A percentile compares a stretch with the other conserved stretches of the same genome.
Evolutionary conservation across 2,888 invertebrate species (phyloP).

Genomic region (Lucinisca nassula): DNA sequence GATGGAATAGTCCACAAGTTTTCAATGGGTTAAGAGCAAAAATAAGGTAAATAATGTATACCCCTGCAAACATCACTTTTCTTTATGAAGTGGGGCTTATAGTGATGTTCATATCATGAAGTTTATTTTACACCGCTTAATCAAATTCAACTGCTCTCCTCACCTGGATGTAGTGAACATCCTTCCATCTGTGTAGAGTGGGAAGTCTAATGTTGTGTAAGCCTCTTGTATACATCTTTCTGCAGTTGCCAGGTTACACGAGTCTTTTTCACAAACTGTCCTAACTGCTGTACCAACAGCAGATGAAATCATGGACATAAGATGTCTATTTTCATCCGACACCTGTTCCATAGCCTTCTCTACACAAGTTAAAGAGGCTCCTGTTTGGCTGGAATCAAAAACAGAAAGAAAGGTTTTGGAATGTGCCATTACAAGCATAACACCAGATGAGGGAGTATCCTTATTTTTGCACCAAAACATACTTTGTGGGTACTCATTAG

Average conservation of each 20-base stretch:
- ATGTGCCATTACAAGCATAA: too few species aligned
- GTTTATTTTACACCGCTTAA: too few species aligned
- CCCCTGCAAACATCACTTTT: too few species aligned
- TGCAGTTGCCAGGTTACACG: constrained; percentile 60
- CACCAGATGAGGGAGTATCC: too few species aligned
- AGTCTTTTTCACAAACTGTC: constrained; percentile 35
- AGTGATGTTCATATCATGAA: too few species aligned
- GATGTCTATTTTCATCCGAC: constrained; percentile 27
- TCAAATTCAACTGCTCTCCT: too few species aligned
- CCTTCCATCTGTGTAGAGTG: constrained; percentile 44
- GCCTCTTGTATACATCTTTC: constrained; percentile 55
- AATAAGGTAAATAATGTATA: too few species aligned
- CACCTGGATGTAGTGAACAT: constrained; percentile 51
- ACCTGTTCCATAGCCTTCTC: constrained; percentile 45
- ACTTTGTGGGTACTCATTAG: too few species aligned
- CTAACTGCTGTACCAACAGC: constrained; percentile 28
- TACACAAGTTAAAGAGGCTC: constrained; percentile 37
- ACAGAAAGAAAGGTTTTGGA: not conserved
- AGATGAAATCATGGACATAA: constrained; percentile 43
- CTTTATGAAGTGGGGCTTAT: too few species aligned
- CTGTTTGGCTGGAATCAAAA: constrained; percentile 58
- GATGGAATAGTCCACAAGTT: too few species aligned
- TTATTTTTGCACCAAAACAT: too few species aligned
- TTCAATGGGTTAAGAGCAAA: too few species aligned
- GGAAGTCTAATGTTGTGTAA: not conserved